Conservation (phyloP, 2,797 vertebrate species). For the Channallabes apus region DNA sequence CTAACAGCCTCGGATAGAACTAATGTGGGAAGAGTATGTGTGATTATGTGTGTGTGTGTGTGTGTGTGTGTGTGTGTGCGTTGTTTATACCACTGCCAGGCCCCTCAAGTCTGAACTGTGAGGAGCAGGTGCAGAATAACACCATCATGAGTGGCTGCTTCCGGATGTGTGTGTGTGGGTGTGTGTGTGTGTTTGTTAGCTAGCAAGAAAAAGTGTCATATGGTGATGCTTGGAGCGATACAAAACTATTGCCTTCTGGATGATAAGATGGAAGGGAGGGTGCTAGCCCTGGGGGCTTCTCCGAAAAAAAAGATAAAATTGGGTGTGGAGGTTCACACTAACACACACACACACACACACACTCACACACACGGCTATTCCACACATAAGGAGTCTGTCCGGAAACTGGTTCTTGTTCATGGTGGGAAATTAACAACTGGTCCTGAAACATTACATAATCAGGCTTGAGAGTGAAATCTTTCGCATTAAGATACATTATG, state of each 20-base stretch:
- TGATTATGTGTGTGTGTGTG: slow-evolving; percentile 19
- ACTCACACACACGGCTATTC: not conserved
- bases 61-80: slow-evolving; percentile 7
- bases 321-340: slow-evolving; percentile 8
- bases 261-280: slow-evolving; percentile 41
- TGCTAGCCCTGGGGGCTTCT: slow-evolving; percentile 24
- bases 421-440: not conserved
- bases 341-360: slow-evolving; percentile 9
- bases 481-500: not conserved
- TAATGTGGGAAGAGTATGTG: slow-evolving; percentile 2
- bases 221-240: slow-evolving; percentile 52
- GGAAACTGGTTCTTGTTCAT: not conserved
- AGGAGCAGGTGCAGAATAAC: slow-evolving; percentile 59
- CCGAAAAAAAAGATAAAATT: slow-evolving; percentile 20
- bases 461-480: not conserved
- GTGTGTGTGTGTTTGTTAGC: slow-evolving; percentile 45
- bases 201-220: slow-evolving; percentile 56
- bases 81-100: slow-evolving; percentile 41
- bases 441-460: slow-evolving; percentile 4
- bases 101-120: slow-evolving; percentile 53
- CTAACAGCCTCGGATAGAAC: slow-evolving; percentile 16
- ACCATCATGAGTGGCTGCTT: slow-evolving; percentile 54
- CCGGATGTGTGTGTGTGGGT: slow-evolving; percentile 50
- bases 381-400: not conserved
- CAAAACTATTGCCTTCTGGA: slow-evolving; percentile 53